A percentile compares a stretch with the other conserved stretches of the same genome.
phyloP scores from a whole-genome alignment of 2,113 vertebrate species.

The Lasiurus cinereus region DNA sequence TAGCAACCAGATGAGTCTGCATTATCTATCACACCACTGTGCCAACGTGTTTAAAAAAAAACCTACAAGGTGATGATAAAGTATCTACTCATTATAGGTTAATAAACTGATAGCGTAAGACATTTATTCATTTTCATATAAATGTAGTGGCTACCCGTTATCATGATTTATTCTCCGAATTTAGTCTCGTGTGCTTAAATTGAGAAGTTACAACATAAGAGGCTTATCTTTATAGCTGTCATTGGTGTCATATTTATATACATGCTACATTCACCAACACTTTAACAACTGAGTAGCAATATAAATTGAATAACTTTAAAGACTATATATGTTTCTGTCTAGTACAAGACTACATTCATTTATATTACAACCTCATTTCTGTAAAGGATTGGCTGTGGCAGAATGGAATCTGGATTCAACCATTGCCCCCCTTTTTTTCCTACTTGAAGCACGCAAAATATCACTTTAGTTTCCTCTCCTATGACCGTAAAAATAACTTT shows the following conservation, averaged over 20 bases:
- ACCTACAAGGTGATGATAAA: conserved; percentile 76
- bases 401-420: conserved; percentile 29
- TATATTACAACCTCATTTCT: conserved; percentile 68
- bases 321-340: conserved; percentile 70
- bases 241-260: conserved; percentile 70
- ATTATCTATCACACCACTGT: conserved; percentile 61
- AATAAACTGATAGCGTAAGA: conserved; percentile 75
- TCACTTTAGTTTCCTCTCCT: conserved; percentile 46
- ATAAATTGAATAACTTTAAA: conserved; percentile 77
- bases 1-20: conserved; percentile 63
- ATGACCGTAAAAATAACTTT: conserved; percentile 49
- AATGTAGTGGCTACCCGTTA: conserved; percentile 71
- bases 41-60: conserved; percentile 71
- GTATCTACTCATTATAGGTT: conserved; percentile 75
- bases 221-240: conserved; percentile 77
- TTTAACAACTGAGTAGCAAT: conserved; percentile 65
- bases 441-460: background rate
- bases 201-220: conserved; percentile 57
- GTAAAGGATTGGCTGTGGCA: conserved; percentile 21
- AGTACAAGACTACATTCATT: conserved; percentile 55
- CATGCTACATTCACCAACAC: background rate
- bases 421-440: background rate
- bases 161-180: conserved; percentile 76
- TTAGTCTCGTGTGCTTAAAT: conserved; percentile 68
- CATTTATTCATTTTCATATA: conserved; percentile 76